Evolutionary conservation across 2,888 invertebrate genomes (phyloP), one percentile per base, ranked within the genome.

Genomic region (Syritta pipiens): DNA sequence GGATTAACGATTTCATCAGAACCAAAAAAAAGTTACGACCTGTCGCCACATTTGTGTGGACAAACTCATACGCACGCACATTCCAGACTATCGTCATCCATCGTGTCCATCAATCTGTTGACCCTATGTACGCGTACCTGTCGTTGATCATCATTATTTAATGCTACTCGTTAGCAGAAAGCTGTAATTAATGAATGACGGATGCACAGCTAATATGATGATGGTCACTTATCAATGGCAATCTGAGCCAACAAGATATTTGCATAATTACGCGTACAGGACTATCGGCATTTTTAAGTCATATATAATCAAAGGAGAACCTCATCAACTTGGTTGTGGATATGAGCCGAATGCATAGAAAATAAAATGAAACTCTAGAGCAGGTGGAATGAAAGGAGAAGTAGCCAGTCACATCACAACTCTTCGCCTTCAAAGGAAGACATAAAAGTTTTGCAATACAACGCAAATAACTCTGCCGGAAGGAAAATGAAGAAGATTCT

Each of bases 1-100:
- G 60, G 60, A 68, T 68, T 75, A 60, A 75, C 48, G 53, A 48
- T 48, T 60, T 67, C 28, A 75, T 68, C 48, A 40, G 3, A 40
- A 28, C 1, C 4, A 10, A 14, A 17, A 17, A 17, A 17, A 14
- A 37, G 35, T 10, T 3, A 3, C 0, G 32, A 32, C n/a, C n/a
- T n/a, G n/a, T n/a, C n/a, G n/a, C n/a, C n/a, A n/a, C n/a, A n/a
- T n/a, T n/a, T 10, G 4, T 4, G 10, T n/a, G 2, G 32, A 9
- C n/a, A n/a, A n/a, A 32, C 12, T 1, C 37, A 37, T 9, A 30
- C 26, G 35, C 12, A 28, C 9, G 3, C 2, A 37, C 10, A 35
- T 24, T 4, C 19, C 2, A 4, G 6, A 19, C 17, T 3, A 5
- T 17, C 12, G 19, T n/a, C 40, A 30, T 49, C 28, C 40, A 30